phyloP scores from a whole-genome alignment of 2,888 invertebrate genomes.

The Hydroisotoma schaefferi region DNA sequence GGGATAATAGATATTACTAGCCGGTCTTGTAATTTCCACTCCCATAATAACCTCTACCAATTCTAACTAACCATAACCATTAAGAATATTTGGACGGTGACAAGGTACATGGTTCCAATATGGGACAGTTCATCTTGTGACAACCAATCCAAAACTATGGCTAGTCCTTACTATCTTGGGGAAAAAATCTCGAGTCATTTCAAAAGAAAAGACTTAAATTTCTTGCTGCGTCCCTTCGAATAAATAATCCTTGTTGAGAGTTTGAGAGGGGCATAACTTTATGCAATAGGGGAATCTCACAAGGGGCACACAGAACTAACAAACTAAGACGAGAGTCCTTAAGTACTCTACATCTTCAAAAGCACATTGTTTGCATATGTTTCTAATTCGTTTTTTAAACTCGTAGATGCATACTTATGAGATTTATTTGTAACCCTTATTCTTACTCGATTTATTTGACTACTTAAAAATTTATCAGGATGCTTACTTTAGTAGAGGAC shows the following conservation, averaged over 20 bases:
- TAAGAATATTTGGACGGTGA: background rate
- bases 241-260: background rate
- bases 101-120: conserved; percentile 2
- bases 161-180: background rate
- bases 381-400: too few relatives aligned
- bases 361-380: too few relatives aligned
- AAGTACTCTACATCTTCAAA: too few relatives aligned
- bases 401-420: too few relatives aligned
- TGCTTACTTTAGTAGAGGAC: conserved; percentile 4
- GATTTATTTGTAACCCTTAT: background rate
- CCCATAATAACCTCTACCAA: too few relatives aligned
- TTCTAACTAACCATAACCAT: background rate
- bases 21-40: background rate
- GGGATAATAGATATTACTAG: background rate
- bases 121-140: conserved; percentile 5
- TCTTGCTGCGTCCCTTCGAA: background rate
- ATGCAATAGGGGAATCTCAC: too few relatives aligned
- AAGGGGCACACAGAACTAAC: too few relatives aligned
- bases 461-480: conserved; percentile 9
- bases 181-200: background rate
- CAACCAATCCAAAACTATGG: background rate
- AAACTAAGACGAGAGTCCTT: too few relatives aligned
- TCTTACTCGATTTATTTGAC: conserved; percentile 9
- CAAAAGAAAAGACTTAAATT: background rate
- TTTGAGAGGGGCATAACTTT: too few relatives aligned